phyloP scores from a whole-genome alignment of 1,140 invertebrate species.

The Ruditapes philippinarum region DNA sequence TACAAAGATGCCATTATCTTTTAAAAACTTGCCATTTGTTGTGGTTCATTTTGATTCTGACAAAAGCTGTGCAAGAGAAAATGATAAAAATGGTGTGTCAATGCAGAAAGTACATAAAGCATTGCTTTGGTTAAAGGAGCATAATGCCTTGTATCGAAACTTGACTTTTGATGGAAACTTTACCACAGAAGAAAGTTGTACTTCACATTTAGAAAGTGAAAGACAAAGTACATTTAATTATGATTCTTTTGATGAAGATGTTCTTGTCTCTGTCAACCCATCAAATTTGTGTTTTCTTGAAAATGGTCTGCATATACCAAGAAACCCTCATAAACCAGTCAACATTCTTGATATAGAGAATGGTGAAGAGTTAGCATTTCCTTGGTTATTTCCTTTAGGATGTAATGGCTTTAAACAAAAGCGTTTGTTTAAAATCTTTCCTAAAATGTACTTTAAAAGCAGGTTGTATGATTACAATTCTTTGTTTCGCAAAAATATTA shows the following conservation, averaged over 20 bases:
- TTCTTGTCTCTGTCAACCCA: constrained; percentile 40
- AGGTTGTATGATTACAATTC: constrained; percentile 31
- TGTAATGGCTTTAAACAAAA: not conserved
- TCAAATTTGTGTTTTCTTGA: not conserved
- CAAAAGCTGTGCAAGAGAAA: not conserved
- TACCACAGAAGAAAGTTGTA: not conserved
- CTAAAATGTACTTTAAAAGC: constrained; percentile 42
- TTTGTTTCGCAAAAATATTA: constrained; percentile 53
- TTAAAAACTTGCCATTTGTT: not conserved
- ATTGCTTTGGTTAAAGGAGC: constrained; percentile 59
- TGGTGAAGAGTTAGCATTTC: constrained; percentile 62
- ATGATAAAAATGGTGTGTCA: not conserved
- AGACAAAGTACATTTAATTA: too few species aligned
- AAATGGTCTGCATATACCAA: not conserved
- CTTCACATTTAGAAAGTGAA: not conserved
- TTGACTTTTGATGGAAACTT: not conserved
- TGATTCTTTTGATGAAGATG: constrained; percentile 60
- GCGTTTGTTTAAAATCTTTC: not conserved
- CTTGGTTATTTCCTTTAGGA: constrained; percentile 46
- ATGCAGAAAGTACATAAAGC: constrained; percentile 15
- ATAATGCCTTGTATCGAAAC: constrained; percentile 60
- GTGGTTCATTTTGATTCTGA: not conserved
- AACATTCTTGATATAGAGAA: constrained; percentile 10
- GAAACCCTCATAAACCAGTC: constrained; percentile 25
- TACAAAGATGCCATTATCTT: not conserved